Evolutionary conservation across 2,797 vertebrate genomes (phyloP).

Genomic region (Pangasius macronema): DNA sequence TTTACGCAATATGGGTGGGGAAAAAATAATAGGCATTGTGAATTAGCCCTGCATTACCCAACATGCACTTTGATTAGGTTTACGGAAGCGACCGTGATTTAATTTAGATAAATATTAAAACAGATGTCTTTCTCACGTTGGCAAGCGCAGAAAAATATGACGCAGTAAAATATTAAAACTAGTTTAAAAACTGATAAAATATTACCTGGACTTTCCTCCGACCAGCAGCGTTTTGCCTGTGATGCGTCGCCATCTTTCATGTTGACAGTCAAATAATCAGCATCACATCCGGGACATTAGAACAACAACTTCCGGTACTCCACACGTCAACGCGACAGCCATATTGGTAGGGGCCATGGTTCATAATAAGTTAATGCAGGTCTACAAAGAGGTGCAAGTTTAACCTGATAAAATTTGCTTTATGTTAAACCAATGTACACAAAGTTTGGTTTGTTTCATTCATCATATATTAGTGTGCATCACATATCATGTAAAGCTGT

Average conservation of each 20-base stretch:
- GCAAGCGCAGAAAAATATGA: neutral
- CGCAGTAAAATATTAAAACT: neutral
- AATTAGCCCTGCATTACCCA: constrained; percentile 21
- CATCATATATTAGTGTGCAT: neutral
- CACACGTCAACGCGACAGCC: neutral
- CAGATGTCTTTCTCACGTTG: neutral
- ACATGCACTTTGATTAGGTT: constrained; percentile 9
- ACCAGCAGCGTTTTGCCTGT: constrained; percentile 98
- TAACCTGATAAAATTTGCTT: neutral
- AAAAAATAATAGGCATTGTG: neutral
- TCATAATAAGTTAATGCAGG: neutral
- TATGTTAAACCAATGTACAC: neutral
- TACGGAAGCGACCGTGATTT: constrained; percentile 8
- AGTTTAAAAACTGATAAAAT: constrained; percentile 1
- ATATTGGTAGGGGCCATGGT: neutral
- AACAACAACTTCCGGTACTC: constrained; percentile 28
- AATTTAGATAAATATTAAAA: constrained; percentile 2
- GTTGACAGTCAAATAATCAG: constrained; percentile 85
- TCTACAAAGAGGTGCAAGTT: neutral
- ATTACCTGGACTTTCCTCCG: constrained; percentile 98
- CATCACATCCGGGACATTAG: constrained; percentile 79
- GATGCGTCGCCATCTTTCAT: constrained; percentile 99
- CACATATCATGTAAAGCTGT: neutral
- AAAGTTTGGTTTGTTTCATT: neutral
- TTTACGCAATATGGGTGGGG: neutral